Percentiles rank a stretch among this genome's conserved stretches.
These are phyloP conservation scores for Drosophila kanapiae DNA, from an alignment of 1,140 invertebrate genomes.

Conservation along the genomic window DNA sequence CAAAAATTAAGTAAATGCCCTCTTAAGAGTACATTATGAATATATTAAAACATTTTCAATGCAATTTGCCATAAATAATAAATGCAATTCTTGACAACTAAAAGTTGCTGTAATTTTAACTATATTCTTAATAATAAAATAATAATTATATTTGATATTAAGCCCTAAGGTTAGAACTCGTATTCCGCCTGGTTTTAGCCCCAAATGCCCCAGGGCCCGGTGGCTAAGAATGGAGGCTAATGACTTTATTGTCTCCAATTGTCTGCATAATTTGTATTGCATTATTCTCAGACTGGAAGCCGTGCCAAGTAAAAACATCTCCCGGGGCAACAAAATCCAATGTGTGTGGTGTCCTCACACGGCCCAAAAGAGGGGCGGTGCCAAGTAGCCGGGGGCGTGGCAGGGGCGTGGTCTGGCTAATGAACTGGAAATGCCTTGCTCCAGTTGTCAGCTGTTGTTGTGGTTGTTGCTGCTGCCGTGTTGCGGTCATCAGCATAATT, in stretches of 20 bases:
- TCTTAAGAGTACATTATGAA: no score
- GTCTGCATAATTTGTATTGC: conserved; percentile 72
- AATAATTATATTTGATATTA: neutral
- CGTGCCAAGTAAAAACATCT: conserved; percentile 46
- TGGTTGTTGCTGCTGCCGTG: conserved; percentile 13
- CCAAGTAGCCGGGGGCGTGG: conserved; percentile 10
- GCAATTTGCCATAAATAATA: no score
- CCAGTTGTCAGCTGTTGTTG: conserved; percentile 35
- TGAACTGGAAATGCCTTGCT: conserved; percentile 65
- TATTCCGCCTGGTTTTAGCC: neutral
- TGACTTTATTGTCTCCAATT: conserved; percentile 64
- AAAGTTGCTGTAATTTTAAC: no score
- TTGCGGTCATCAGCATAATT: conserved; percentile 61
- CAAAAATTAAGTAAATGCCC: no score
- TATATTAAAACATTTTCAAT: no score
- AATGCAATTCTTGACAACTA: no score
- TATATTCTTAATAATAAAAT: no score
- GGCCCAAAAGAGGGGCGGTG: neutral
- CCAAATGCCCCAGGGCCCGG: neutral
- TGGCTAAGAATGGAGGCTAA: conserved; percentile 41
- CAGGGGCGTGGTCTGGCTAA: conserved; percentile 41
- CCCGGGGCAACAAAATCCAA: conserved; percentile 28
- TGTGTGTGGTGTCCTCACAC: conserved; percentile 12
- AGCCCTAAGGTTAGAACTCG: neutral
- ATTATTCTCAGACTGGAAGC: conserved; percentile 38